phyloP scores from a whole-genome alignment of 2,888 invertebrate genomes.

The Tuberolachnus salignus region DNA sequence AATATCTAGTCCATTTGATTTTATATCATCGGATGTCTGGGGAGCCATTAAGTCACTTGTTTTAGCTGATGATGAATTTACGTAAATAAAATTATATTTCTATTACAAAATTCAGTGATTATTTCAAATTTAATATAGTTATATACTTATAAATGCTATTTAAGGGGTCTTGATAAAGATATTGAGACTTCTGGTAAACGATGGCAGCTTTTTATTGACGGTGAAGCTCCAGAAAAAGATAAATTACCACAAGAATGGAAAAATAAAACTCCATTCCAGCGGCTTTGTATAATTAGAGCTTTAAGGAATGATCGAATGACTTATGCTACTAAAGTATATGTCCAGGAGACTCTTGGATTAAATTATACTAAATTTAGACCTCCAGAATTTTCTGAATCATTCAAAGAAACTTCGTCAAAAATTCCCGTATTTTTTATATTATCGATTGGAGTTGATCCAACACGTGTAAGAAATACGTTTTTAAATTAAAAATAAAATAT shows the following conservation, averaged over 20 bases:
- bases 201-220: conserved; percentile 92
- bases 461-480: conserved; percentile 68
- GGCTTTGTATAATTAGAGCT: conserved; percentile 90
- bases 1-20: conserved; percentile 78
- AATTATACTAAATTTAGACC: conserved; percentile 81
- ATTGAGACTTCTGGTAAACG: conserved; percentile 88
- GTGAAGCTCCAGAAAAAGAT: conserved; percentile 90
- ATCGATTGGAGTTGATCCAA: conserved; percentile 91
- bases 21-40: conserved; percentile 79
- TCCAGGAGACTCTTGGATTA: conserved; percentile 85
- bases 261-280: conserved; percentile 81
- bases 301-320: conserved; percentile 93
- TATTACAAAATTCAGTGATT: neutral
- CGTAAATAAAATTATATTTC: conserved; percentile 36
- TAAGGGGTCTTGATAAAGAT: conserved; percentile 84
- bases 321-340: conserved; percentile 82
- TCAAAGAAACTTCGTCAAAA: conserved; percentile 79
- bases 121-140: neutral
- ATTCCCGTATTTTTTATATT: conserved; percentile 93
- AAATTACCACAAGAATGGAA: conserved; percentile 97
- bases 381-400: conserved; percentile 84
- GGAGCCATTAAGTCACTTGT: conserved; percentile 81
- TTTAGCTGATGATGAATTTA: conserved; percentile 68
- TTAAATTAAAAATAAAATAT: neutral
- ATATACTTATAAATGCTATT: conserved; percentile 2